Percentiles rank a stretch among this genome's conserved stretches.
These are phyloP conservation scores for Falco peregrinus DNA, from an alignment of 2,797 vertebrate genomes.

Conservation along the genomic window DNA sequence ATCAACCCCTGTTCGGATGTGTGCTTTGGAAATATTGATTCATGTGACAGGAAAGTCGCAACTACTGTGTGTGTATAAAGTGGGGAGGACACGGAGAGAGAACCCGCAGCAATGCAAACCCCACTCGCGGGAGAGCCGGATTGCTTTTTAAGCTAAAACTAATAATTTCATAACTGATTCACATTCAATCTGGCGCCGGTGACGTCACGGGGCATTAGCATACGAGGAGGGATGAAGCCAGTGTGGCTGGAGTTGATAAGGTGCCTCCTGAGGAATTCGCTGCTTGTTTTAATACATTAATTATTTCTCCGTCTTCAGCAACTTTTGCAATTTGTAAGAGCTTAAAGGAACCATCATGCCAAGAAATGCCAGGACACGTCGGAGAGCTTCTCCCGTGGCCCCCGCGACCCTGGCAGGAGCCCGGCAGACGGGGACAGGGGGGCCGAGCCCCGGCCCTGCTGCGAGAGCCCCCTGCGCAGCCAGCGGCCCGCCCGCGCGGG, in stretches of 20 bases:
- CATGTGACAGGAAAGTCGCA: not conserved
- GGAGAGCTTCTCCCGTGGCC: not conserved
- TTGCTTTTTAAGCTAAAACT: constrained; percentile 62
- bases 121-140: constrained; percentile 13
- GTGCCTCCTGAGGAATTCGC: constrained; percentile 77
- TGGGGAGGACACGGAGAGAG: not conserved
- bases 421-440: not conserved
- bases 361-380: not conserved
- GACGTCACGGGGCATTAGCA: constrained; percentile 80
- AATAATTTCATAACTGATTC: constrained; percentile 72
- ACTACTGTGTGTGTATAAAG: not conserved
- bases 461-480: not conserved
- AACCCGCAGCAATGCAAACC: not conserved
- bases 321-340: constrained; percentile 63
- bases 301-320: constrained; percentile 75
- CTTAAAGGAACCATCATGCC: constrained; percentile 52
- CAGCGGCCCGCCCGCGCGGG: not conserved
- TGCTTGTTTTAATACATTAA: constrained; percentile 81
- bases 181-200: constrained; percentile 62
- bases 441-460: not conserved
- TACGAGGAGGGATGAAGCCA: constrained; percentile 73
- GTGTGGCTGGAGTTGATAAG: constrained; percentile 81
- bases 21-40: constrained; percentile 24
- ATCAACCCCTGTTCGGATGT: not conserved
- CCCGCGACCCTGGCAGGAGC: not conserved